Evolutionary conservation across 2,113 vertebrate genomes (phyloP).

Genomic region (Irena cyanogastra): DNA sequence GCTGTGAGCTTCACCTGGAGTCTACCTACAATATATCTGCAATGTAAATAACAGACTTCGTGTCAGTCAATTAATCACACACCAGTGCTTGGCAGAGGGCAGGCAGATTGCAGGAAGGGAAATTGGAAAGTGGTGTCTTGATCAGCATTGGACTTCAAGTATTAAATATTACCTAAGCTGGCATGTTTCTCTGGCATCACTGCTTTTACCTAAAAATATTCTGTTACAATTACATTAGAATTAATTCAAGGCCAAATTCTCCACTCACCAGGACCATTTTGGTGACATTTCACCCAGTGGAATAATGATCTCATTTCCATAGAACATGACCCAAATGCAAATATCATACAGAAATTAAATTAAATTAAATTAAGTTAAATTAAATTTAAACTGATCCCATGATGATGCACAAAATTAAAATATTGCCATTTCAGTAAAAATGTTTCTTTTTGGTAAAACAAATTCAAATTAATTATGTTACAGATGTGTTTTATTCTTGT

Average conservation of each 20-base stretch:
- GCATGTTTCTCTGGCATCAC: background rate
- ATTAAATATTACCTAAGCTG: background rate
- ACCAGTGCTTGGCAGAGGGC: slow-evolving; percentile 51
- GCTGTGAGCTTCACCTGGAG: slow-evolving; percentile 64
- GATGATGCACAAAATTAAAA: background rate
- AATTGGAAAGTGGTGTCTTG: background rate
- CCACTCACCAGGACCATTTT: background rate
- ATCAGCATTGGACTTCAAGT: background rate
- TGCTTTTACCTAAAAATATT: background rate
- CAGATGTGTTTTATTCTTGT: background rate
- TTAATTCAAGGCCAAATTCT: background rate
- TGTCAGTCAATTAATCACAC: slow-evolving; percentile 63
- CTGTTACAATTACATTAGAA: background rate
- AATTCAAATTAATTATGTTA: background rate
- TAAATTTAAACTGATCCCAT: background rate
- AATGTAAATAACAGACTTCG: slow-evolving; percentile 56
- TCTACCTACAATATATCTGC: slow-evolving; percentile 56
- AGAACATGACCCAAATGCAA: background rate
- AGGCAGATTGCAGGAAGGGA: slow-evolving; percentile 38
- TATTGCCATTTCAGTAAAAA: background rate
- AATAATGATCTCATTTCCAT: background rate
- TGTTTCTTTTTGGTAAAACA: background rate
- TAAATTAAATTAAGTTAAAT: background rate
- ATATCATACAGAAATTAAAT: background rate
- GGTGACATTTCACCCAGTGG: background rate